phyloP scores from a whole-genome alignment of 2,797 vertebrate species.

The Callimico goeldii region DNA sequence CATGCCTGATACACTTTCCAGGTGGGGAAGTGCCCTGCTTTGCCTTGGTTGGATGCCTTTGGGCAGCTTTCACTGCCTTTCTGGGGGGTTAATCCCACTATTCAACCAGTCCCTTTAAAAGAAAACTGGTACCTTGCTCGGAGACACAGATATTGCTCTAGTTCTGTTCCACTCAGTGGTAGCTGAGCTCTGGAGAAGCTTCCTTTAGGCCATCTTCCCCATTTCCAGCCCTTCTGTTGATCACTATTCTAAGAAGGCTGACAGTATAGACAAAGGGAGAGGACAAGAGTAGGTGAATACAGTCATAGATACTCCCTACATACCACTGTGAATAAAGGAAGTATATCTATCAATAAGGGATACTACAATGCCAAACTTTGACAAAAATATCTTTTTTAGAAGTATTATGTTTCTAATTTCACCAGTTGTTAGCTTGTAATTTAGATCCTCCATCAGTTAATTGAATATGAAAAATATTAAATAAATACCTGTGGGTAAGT shows the following conservation, averaged over 20 bases:
- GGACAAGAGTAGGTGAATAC: neutral
- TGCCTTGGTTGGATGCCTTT: no score
- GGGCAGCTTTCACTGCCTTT: no score
- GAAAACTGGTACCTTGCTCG: no score
- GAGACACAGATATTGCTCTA: no score
- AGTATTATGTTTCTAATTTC: neutral
- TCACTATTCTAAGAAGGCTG: neutral
- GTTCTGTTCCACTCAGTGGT: no score
- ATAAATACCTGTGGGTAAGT: neutral
- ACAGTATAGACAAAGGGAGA: neutral
- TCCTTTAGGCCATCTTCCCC: no score
- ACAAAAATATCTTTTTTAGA: neutral
- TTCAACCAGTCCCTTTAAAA: no score
- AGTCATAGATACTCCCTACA: neutral
- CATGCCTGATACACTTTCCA: no score
- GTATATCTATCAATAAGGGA: neutral
- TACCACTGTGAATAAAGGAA: neutral
- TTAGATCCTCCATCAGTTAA: neutral
- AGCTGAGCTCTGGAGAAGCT: no score
- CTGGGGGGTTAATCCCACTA: no score
- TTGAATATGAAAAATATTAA: neutral
- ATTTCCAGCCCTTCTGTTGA: no score
- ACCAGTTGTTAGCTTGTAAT: neutral
- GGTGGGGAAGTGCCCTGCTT: no score
- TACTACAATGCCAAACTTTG: neutral